phyloP scores from a whole-genome alignment of 2,797 vertebrate genomes.

The Microcaecilia unicolor region DNA sequence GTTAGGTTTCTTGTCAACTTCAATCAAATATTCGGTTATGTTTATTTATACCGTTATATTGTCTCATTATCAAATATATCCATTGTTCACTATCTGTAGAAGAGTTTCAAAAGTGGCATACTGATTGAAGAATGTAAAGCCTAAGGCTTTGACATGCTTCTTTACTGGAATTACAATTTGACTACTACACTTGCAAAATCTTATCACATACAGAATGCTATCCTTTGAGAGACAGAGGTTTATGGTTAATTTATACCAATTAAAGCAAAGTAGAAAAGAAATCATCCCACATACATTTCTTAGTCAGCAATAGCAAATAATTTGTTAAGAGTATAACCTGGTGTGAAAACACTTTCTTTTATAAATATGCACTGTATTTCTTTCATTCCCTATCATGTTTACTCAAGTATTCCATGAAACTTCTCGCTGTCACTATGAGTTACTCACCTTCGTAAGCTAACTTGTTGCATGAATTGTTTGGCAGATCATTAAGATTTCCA shows the following conservation, averaged over 20 bases:
- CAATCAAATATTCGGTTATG: not conserved
- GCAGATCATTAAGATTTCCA: too few relatives aligned
- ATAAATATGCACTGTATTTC: not conserved
- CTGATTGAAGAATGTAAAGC: too few relatives aligned
- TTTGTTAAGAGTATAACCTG: conserved; percentile 23
- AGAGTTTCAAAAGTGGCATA: too few relatives aligned
- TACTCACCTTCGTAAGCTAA: too few relatives aligned
- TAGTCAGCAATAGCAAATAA: conserved; percentile 4
- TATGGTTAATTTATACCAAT: conserved; percentile 1
- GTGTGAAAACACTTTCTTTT: not conserved
- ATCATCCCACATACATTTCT: conserved; percentile 2
- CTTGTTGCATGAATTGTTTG: too few relatives aligned
- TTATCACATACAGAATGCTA: conserved; percentile 20
- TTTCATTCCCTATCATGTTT: conserved; percentile 1
- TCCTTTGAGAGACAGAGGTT: not conserved
- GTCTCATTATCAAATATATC: not conserved
- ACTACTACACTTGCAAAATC: not conserved
- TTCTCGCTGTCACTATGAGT: not conserved
- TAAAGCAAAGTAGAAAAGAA: not conserved
- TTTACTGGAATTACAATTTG: too few relatives aligned
- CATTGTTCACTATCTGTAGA: too few relatives aligned
- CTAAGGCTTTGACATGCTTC: too few relatives aligned
- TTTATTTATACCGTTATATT: not conserved
- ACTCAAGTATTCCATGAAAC: not conserved
- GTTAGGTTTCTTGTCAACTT: not conserved